Base-by-base conservation (phyloP, 2,797 vertebrate genomes). In the Morelia viridis region DNA sequence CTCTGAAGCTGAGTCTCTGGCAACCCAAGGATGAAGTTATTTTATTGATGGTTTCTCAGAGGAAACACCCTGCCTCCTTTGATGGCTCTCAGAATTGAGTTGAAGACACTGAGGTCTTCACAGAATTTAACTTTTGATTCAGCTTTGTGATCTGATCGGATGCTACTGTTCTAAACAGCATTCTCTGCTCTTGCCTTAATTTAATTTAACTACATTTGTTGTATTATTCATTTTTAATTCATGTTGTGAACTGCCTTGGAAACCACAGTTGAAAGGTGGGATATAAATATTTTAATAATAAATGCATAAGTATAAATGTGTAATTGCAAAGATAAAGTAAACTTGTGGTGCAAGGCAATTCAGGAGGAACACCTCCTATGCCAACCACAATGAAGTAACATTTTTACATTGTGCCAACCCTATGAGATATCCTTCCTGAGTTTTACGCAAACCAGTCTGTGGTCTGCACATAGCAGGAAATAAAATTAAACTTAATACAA, bases 401-500 rank as follows among this genome's bases (percentile, higher is more conserved):
- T 62, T 50, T 83, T 76, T 92, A 26, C 9, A 28, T 61, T 53
- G 26, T 83, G 58, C 50, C 56, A 90, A 88, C 87, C 80, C 22
- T 71, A 84, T 5, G 28, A 41, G 50, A 50, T 57, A 62, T 61
- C 13, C 46, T 17, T 68, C 53, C n/a, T 12, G 60, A 7, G 12
- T 87, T 90, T 92, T 84, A 31, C 88, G 68, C 46, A 61, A 88
- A 90, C 17, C 19, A 41, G 76, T 13, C 85, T 7, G 4, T 28
- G 24, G 64, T 90, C 85, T 46, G 57, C 26, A 31, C 71, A 85
- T 85, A 64, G 53, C 53, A 89, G 35, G 60, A 80, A 64, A 26
- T 56, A 83, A 92, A 92, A 87, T 94, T 90, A 76, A 80, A 61
- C 17, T 92, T 93, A 62, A 94, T 94, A 26, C 90, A 60, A 93